Conservation (phyloP, 1,140 invertebrate species). For the Ectropis grisescens region DNA sequence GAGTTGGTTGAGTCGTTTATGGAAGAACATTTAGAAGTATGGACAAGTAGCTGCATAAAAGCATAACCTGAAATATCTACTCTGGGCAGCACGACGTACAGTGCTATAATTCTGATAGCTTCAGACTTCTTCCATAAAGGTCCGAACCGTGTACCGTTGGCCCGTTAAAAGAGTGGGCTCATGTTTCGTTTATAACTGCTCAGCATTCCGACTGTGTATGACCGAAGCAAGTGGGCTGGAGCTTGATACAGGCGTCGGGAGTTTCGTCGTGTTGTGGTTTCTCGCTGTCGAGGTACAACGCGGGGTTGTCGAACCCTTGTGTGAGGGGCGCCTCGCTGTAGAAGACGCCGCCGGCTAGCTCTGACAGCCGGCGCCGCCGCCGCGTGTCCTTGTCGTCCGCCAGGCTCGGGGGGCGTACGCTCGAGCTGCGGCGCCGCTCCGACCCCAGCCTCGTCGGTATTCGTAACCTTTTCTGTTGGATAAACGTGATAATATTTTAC, state of each 20-base stretch:
- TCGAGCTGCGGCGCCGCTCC: constrained; percentile 50
- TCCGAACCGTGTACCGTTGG: too few relatives aligned
- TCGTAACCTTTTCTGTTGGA: constrained; percentile 35
- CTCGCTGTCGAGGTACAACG: constrained; percentile 35
- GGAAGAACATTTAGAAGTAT: too few relatives aligned
- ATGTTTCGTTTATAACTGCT: too few relatives aligned
- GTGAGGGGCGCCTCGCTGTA: constrained; percentile 41
- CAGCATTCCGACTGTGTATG: too few relatives aligned
- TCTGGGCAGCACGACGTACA: too few relatives aligned
- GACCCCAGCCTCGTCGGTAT: constrained; percentile 38
- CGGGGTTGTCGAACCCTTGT: constrained; percentile 44
- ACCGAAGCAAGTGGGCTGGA: constrained; percentile 22
- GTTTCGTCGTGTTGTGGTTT: constrained; percentile 29
- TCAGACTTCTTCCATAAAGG: too few relatives aligned
- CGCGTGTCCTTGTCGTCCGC: constrained; percentile 53
- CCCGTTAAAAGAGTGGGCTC: too few relatives aligned
- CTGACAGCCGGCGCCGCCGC: constrained; percentile 46
- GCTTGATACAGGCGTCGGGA: constrained; percentile 29
- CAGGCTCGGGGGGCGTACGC: constrained; percentile 47
- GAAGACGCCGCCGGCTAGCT: constrained; percentile 56
- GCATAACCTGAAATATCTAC: too few relatives aligned
- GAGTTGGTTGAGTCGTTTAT: too few relatives aligned
- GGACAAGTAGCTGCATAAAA: too few relatives aligned
- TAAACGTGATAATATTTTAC: constrained; percentile 4
- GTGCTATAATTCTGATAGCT: too few relatives aligned